These are phyloP conservation scores for Pangasianodon gigas DNA, from an alignment of 2,113 vertebrate species.

Conservation along the genomic window DNA sequence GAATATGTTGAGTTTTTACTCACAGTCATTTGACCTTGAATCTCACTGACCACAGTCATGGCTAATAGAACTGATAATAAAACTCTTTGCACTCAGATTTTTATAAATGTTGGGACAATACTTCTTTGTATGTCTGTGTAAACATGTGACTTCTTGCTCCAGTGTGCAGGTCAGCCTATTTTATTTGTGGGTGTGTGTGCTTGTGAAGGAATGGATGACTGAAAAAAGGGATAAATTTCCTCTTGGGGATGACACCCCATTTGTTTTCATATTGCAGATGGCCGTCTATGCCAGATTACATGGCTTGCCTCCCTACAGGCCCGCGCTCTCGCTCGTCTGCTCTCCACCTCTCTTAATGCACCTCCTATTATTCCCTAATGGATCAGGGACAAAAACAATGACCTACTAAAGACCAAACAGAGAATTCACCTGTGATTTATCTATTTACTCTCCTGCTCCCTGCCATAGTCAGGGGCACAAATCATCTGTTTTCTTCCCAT, in stretches of 20 bases:
- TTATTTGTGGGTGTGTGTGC: slow-evolving; percentile 40
- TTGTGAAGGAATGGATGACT: slow-evolving; percentile 57
- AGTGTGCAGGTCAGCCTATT: slow-evolving; percentile 8
- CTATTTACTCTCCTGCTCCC: slow-evolving; percentile 55
- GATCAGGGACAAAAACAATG: slow-evolving; percentile 62
- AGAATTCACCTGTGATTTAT: slow-evolving; percentile 68
- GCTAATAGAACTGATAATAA: background rate
- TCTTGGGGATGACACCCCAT: slow-evolving; percentile 69
- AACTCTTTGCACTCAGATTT: background rate
- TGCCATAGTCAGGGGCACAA: slow-evolving; percentile 49
- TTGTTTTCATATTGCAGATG: slow-evolving; percentile 75
- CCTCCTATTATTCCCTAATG: slow-evolving; percentile 68
- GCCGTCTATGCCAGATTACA: slow-evolving; percentile 59
- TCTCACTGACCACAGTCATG: background rate
- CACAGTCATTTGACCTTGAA: background rate
- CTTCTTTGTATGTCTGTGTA: background rate
- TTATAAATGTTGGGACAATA: background rate
- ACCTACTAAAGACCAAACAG: slow-evolving; percentile 68
- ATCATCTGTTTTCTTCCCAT: slow-evolving; percentile 43
- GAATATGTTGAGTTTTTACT: slow-evolving; percentile 9
- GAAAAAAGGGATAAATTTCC: slow-evolving; percentile 69
- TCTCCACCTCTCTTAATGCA: slow-evolving; percentile 54
- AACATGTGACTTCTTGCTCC: slow-evolving; percentile 10
- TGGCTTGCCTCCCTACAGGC: slow-evolving; percentile 47
- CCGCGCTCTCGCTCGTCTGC: slow-evolving; percentile 52